Conservation (phyloP, 2,888 invertebrate genomes). For the Priocnemis perturbator region DNA sequence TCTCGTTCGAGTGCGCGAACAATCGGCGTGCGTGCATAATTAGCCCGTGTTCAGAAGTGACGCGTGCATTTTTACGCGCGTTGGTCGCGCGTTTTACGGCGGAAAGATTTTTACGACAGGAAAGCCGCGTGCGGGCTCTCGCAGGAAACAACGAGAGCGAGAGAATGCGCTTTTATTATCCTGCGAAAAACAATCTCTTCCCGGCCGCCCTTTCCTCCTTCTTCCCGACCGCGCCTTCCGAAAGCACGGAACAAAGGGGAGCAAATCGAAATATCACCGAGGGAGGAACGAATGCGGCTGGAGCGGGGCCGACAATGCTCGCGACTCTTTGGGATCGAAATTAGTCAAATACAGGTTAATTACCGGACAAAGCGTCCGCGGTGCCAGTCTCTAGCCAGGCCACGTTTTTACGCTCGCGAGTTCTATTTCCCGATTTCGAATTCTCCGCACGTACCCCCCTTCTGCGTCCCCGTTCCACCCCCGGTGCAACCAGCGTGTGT, state of each 20-base stretch:
- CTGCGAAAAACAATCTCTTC: conserved; percentile 36
- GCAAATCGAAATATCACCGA: conserved; percentile 50
- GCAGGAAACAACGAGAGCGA: neutral
- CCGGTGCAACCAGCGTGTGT: too few relatives aligned
- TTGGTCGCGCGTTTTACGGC: neutral
- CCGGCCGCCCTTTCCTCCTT: neutral
- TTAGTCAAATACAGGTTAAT: conserved; percentile 16
- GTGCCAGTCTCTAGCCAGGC: too few relatives aligned
- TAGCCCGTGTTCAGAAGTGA: conserved; percentile 45
- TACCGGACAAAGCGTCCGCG: too few relatives aligned
- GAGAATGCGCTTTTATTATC: conserved; percentile 54
- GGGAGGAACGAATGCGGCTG: neutral
- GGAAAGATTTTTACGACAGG: conserved; percentile 44
- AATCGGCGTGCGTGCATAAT: conserved; percentile 52
- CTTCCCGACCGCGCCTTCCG: neutral
- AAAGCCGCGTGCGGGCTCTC: conserved; percentile 17
- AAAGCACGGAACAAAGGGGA: conserved; percentile 39
- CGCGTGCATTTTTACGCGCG: conserved; percentile 30
- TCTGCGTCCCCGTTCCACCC: too few relatives aligned
- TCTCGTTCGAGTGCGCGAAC: conserved; percentile 23
- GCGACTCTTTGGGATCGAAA: neutral
- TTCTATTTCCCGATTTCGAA: too few relatives aligned
- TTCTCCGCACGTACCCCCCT: too few relatives aligned
- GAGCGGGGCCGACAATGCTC: conserved; percentile 4
- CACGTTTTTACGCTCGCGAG: too few relatives aligned